phyloP scores from a whole-genome alignment of 2,113 vertebrate species.

The Microcebus jonahi region DNA sequence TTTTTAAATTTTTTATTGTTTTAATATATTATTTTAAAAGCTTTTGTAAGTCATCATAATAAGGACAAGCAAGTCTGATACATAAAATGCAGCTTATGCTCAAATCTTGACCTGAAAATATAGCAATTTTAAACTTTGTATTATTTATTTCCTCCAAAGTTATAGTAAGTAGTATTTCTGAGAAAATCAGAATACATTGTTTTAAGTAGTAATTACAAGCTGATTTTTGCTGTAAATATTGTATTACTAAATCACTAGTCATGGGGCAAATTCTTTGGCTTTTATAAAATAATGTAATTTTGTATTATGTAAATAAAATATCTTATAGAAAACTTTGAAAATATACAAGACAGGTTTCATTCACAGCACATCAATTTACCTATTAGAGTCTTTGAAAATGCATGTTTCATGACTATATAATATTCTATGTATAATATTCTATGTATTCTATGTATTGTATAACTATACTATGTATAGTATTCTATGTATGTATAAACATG shows the following conservation, averaged over 20 bases:
- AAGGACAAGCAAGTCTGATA: not conserved
- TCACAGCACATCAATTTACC: not conserved
- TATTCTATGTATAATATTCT: not conserved
- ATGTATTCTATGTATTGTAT: too few relatives aligned
- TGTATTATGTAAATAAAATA: not conserved
- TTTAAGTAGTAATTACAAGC: not conserved
- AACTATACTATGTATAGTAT: too few relatives aligned
- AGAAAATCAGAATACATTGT: not conserved
- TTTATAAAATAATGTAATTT: conserved; percentile 2
- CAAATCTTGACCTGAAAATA: conserved; percentile 6
- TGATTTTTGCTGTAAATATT: not conserved
- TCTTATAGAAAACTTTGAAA: not conserved
- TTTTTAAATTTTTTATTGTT: not conserved
- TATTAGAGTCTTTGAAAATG: conserved; percentile 27
- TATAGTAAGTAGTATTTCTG: not conserved
- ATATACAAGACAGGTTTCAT: not conserved
- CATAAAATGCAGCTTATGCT: conserved; percentile 18
- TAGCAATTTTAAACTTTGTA: not conserved
- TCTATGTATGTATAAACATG: not conserved
- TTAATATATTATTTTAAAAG: not conserved
- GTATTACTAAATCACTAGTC: not conserved
- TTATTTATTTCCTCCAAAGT: not conserved
- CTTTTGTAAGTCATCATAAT: not conserved
- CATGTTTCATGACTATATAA: rapidly evolving
- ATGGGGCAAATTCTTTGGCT: not conserved